These are phyloP conservation scores for Vesta saturnalis DNA, from an alignment of 2,888 invertebrate genomes.

Conservation along the genomic window DNA sequence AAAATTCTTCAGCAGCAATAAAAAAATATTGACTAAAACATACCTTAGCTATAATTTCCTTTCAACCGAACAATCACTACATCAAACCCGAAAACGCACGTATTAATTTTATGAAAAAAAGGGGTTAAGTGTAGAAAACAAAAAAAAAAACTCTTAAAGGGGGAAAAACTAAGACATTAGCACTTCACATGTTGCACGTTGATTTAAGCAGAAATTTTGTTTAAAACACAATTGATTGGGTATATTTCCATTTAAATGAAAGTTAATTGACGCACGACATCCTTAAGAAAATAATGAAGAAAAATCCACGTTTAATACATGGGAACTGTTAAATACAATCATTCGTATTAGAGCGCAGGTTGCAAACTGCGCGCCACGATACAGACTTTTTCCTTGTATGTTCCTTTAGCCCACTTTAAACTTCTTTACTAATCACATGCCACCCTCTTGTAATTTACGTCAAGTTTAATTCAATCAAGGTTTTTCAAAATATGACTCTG, in stretches of 20 bases:
- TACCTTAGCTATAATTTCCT: neutral
- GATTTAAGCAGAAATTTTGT: neutral
- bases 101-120: too few species aligned
- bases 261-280: slow-evolving; percentile 17
- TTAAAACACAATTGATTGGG: neutral
- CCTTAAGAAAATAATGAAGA: slow-evolving; percentile 17
- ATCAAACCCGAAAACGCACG: neutral
- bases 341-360: slow-evolving; percentile 33
- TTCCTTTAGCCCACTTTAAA: slow-evolving; percentile 31
- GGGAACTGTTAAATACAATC: slow-evolving; percentile 32
- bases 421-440: slow-evolving; percentile 20
- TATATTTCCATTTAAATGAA: neutral
- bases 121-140: too few species aligned
- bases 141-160: neutral
- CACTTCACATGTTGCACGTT: slow-evolving; percentile 24
- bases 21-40: neutral
- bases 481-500: too few species aligned
- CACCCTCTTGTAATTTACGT: slow-evolving; percentile 26
- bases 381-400: slow-evolving; percentile 13
- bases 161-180: neutral
- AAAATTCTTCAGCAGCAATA: slow-evolving; percentile 14
- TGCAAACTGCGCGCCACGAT: slow-evolving; percentile 35
- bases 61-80: neutral
- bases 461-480: slow-evolving; percentile 14
- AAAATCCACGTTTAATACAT: slow-evolving; percentile 22